A percentile compares a stretch with the other conserved stretches of the same genome.
These are phyloP conservation scores for Mya arenaria DNA, from an alignment of 1,140 invertebrate genomes.

Conservation along the genomic window DNA sequence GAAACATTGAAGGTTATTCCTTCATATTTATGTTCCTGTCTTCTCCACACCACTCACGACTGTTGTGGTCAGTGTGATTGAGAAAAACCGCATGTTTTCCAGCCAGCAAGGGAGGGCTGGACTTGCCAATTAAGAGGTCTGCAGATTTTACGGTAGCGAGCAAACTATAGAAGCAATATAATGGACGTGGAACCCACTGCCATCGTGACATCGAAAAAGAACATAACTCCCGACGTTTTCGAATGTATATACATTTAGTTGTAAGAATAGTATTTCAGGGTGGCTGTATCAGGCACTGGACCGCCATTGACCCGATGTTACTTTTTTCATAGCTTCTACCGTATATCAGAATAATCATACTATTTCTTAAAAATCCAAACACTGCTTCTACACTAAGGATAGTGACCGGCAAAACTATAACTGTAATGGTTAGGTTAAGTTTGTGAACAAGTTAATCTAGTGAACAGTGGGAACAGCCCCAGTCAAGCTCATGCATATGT, in stretches of 20 bases:
- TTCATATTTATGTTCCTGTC: constrained; percentile 13
- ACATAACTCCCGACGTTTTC: constrained; percentile 47
- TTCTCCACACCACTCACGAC: too few relatives aligned
- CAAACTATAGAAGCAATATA: constrained; percentile 60
- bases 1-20: constrained; percentile 28
- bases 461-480: too few relatives aligned
- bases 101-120: constrained; percentile 27
- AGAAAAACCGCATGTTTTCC: constrained; percentile 1
- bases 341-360: constrained; percentile 63
- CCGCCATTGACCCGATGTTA: constrained; percentile 61
- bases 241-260: constrained; percentile 66
- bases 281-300: constrained; percentile 63
- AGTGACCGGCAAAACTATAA: constrained; percentile 53
- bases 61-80: neutral
- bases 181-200: constrained; percentile 61
- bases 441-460: constrained; percentile 39
- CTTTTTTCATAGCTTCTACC: constrained; percentile 39
- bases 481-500: too few relatives aligned
- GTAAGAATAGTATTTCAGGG: constrained; percentile 64
- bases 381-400: constrained; percentile 55
- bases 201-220: constrained; percentile 59
- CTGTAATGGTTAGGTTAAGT: constrained; percentile 52
- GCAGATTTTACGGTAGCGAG: constrained; percentile 65
- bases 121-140: constrained; percentile 60
- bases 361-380: constrained; percentile 60